Percentiles rank a stretch among this genome's conserved stretches.
These are phyloP conservation scores for Melitaea athalia DNA, from an alignment of 2,888 invertebrate genomes.

Conservation along the genomic window DNA sequence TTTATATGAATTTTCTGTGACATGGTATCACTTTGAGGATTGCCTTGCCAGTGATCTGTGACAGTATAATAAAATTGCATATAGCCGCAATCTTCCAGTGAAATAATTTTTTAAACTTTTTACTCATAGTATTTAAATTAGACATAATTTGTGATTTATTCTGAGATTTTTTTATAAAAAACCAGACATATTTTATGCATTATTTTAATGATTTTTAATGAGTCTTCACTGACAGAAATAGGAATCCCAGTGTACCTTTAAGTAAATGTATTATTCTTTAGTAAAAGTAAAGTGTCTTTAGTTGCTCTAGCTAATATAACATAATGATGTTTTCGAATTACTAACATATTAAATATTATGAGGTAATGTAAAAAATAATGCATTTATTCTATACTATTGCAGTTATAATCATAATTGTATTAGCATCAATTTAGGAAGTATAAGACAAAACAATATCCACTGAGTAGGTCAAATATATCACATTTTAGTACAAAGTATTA, in stretches of 20 bases:
- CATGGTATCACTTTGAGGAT: conserved; percentile 11
- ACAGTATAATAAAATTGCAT: conserved; percentile 17
- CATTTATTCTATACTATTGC: conserved; percentile 23
- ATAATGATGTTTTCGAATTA: conserved; percentile 4
- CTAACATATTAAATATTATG: not conserved
- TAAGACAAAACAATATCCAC: conserved; percentile 8
- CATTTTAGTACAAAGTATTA: conserved; percentile 26
- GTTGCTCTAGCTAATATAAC: not conserved
- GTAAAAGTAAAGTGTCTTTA: not conserved
- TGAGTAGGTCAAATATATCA: conserved; percentile 12
- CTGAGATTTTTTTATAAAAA: conserved; percentile 23
- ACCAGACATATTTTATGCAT: conserved; percentile 5
- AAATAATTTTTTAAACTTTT: not conserved
- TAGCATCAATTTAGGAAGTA: not conserved
- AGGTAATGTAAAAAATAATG: conserved; percentile 7
- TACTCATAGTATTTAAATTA: not conserved
- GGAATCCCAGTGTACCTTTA: conserved; percentile 15
- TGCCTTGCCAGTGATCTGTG: conserved; percentile 36
- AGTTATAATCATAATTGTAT: conserved; percentile 4
- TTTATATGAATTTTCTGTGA: conserved; percentile 19
- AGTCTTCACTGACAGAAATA: conserved; percentile 8
- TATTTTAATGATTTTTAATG: not conserved
- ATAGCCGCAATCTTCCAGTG: not conserved
- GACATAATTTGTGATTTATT: conserved; percentile 30
- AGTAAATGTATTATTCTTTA: not conserved